Percentiles rank a stretch among this genome's conserved stretches.
phyloP scores from a whole-genome alignment of 2,888 invertebrate genomes.

The Hermodice carunculata region DNA sequence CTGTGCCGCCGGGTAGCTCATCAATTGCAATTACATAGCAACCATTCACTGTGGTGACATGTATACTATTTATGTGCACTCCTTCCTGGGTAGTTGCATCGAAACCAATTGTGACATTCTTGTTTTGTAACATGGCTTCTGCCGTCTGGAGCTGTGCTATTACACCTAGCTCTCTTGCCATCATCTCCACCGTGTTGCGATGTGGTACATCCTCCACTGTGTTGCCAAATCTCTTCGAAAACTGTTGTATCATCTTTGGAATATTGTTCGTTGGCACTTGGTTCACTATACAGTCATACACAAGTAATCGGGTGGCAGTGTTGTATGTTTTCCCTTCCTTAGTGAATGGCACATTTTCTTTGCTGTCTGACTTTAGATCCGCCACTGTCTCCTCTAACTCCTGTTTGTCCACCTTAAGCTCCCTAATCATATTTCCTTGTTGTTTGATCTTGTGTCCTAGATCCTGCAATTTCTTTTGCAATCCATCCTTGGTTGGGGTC shows the following conservation, averaged over 20 bases:
- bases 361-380: too few relatives aligned
- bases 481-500: too few relatives aligned
- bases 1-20: slow-evolving; percentile 4
- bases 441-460: too few relatives aligned
- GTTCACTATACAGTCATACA: slow-evolving; percentile 4
- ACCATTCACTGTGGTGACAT: neutral
- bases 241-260: neutral
- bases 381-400: too few relatives aligned
- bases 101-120: neutral
- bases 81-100: slow-evolving; percentile 11
- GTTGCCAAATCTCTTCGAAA: neutral
- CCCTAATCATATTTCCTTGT: too few relatives aligned
- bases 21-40: neutral
- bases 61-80: neutral
- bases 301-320: neutral
- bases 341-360: too few relatives aligned
- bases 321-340: too few relatives aligned
- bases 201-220: neutral
- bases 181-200: slow-evolving; percentile 14
- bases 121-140: slow-evolving; percentile 12
- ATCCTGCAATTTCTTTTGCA: too few relatives aligned
- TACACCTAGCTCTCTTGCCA: slow-evolving; percentile 24
- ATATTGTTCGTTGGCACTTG: slow-evolving; percentile 8
- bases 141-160: slow-evolving; percentile 21
- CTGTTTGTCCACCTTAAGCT: too few relatives aligned